A percentile compares a stretch with the other conserved stretches of the same genome.
These are phyloP conservation scores for Danio kyathit DNA, from an alignment of 2,797 vertebrate species.

Conservation along the genomic window DNA sequence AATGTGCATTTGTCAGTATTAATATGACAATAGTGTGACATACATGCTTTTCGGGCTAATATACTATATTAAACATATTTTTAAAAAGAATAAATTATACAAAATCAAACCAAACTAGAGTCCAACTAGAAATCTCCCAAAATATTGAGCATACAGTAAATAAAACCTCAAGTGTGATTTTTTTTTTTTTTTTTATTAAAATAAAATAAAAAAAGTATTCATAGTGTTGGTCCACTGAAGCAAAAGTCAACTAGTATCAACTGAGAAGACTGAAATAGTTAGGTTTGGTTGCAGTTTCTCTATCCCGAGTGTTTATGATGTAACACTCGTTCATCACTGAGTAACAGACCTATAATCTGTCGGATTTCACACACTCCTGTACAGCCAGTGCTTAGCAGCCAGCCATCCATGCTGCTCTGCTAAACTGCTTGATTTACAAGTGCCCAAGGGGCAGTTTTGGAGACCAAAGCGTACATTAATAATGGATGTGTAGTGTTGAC, in stretches of 20 bases:
- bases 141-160: neutral
- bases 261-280: neutral
- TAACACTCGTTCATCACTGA: conserved; percentile 25
- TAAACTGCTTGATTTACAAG: conserved; percentile 54
- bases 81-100: too few species aligned
- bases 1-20: too few species aligned
- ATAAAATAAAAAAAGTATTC: neutral
- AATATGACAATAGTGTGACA: too few species aligned
- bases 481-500: conserved; percentile 50
- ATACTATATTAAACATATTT: too few species aligned
- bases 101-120: too few species aligned
- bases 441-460: conserved; percentile 43
- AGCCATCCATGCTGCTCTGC: conserved; percentile 40
- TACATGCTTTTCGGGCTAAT: too few species aligned
- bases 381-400: conserved; percentile 19
- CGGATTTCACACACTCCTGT: conserved; percentile 43
- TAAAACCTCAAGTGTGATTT: neutral
- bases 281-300: neutral
- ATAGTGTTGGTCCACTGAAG: neutral
- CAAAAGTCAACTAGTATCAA: neutral
- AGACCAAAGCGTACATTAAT: conserved; percentile 47
- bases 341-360: conserved; percentile 36
- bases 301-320: conserved; percentile 15
- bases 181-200: neutral
- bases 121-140: neutral